Conservation (phyloP, 2,888 invertebrate species). For the Hirtodrosophila duncani region DNA sequence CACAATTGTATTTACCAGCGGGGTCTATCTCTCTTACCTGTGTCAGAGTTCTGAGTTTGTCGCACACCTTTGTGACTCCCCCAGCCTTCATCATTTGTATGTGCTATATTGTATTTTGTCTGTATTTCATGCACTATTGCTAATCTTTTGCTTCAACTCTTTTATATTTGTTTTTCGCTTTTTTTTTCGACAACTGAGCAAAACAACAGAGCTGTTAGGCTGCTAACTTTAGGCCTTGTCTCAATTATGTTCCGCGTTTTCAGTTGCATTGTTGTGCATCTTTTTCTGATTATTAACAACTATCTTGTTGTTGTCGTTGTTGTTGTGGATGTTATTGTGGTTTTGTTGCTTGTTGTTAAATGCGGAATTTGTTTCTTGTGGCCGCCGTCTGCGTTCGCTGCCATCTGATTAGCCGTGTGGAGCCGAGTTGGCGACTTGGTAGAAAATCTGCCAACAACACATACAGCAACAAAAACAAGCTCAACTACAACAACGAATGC, state of each 20-base stretch:
- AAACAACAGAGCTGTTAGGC: neutral
- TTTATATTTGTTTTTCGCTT: neutral
- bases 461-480: slow-evolving; percentile 22
- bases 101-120: too few relatives aligned
- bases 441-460: slow-evolving; percentile 9
- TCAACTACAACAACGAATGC: slow-evolving; percentile 37
- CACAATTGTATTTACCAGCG: slow-evolving; percentile 15
- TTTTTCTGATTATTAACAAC: too few relatives aligned
- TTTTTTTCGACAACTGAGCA: too few relatives aligned
- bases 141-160: slow-evolving; percentile 13
- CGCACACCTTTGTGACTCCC: too few relatives aligned
- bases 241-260: slow-evolving; percentile 3
- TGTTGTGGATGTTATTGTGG: slow-evolving; percentile 16
- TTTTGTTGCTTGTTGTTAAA: slow-evolving; percentile 37
- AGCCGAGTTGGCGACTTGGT: too few relatives aligned
- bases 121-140: slow-evolving; percentile 19
- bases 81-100: slow-evolving; percentile 5
- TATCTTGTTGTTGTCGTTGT: slow-evolving; percentile 1
- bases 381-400: slow-evolving; percentile 40
- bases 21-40: neutral
- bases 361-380: slow-evolving; percentile 49
- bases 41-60: too few relatives aligned
- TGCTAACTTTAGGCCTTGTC: neutral
- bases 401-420: slow-evolving; percentile 41
- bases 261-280: neutral